Percentiles rank a stretch among this genome's conserved stretches.
Evolutionary conservation across 2,888 invertebrate genomes (phyloP).

Genomic region (Ceriagrion tenellum): DNA sequence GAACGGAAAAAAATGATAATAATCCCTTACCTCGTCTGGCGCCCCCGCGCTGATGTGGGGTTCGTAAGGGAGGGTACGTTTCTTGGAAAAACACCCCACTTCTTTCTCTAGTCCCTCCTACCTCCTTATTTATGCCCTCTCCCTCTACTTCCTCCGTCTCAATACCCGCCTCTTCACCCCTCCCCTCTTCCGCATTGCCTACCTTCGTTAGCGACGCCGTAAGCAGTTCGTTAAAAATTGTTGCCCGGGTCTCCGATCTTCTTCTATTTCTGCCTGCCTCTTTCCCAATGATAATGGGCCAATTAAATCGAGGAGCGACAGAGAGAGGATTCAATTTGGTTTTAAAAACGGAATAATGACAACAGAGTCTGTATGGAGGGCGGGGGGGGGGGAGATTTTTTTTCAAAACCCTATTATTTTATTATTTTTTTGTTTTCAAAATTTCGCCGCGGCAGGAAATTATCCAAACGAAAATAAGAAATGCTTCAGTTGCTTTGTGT

Average conservation of each 20-base stretch:
- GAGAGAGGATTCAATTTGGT: background rate
- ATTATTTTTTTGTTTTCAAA: no score
- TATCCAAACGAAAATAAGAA: background rate
- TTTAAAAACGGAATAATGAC: background rate
- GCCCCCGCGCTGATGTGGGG: background rate
- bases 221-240: conserved; percentile 25
- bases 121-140: background rate
- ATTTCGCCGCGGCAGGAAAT: background rate
- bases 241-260: background rate
- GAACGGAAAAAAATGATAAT: background rate
- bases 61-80: background rate
- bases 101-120: background rate
- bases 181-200: background rate
- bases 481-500: background rate
- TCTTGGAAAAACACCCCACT: background rate
- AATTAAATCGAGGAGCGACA: background rate
- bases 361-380: background rate
- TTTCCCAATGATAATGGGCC: conserved; percentile 21
- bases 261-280: background rate
- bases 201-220: background rate
- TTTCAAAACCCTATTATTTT: background rate
- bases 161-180: background rate
- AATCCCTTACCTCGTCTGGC: background rate
- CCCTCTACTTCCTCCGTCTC: background rate
- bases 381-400: background rate